phyloP scores from a whole-genome alignment of 2,888 invertebrate species.

The Cetonia aurata region DNA sequence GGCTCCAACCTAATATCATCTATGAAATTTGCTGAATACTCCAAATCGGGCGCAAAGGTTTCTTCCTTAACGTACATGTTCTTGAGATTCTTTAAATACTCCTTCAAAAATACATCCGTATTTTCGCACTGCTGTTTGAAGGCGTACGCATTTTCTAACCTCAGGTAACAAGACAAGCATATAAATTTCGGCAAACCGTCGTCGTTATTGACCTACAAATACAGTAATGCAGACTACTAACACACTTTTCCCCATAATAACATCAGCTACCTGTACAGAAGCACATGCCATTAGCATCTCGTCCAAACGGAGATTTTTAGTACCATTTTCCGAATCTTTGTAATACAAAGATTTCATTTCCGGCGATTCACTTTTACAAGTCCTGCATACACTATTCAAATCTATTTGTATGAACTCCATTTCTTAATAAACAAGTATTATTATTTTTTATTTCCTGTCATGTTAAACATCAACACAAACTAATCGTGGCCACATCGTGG shows the following conservation, averaged over 20 bases:
- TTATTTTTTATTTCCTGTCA: no score
- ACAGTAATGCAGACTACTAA: slow-evolving; percentile 45
- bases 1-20: background rate
- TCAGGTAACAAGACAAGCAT: slow-evolving; percentile 62
- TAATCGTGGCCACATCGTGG: no score
- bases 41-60: background rate
- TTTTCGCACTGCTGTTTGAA: slow-evolving; percentile 64
- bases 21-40: background rate
- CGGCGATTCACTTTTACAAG: slow-evolving; percentile 60
- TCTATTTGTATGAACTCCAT: slow-evolving; percentile 60
- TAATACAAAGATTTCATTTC: slow-evolving; percentile 63
- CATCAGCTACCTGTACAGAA: slow-evolving; percentile 27
- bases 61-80: slow-evolving; percentile 42
- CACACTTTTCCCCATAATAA: no score
- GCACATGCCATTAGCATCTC: slow-evolving; percentile 68
- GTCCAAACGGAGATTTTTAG: slow-evolving; percentile 54
- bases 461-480: no score
- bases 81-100: slow-evolving; percentile 58
- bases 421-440: no score
- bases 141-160: slow-evolving; percentile 60
- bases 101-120: slow-evolving; percentile 60
- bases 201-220: slow-evolving; percentile 60
- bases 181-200: slow-evolving; percentile 64
- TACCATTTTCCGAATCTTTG: slow-evolving; percentile 55
- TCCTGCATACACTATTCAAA: slow-evolving; percentile 63